Evolutionary conservation across 2,888 invertebrate species (phyloP).

Genomic region (Linyphia triangularis): DNA sequence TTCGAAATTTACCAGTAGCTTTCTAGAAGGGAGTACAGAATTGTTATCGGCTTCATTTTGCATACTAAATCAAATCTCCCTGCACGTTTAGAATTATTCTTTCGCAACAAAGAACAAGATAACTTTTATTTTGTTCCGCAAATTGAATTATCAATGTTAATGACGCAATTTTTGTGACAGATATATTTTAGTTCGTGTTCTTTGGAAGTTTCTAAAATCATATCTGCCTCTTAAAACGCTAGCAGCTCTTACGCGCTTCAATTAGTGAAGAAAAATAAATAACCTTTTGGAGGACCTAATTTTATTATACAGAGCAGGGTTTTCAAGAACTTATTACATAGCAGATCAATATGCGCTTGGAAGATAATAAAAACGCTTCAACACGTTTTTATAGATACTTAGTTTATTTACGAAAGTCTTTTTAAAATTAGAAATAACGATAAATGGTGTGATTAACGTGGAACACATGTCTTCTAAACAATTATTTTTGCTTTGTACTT

Average conservation of each 20-base stretch:
- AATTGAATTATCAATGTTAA: constrained; percentile 66
- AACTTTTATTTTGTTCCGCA: constrained; percentile 43
- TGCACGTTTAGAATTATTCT: constrained; percentile 35
- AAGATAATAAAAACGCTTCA: neutral
- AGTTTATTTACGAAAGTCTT: too few relatives aligned
- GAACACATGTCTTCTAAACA: too few relatives aligned
- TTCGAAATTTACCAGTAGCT: constrained; percentile 16
- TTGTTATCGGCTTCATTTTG: constrained; percentile 55
- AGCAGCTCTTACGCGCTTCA: constrained; percentile 13
- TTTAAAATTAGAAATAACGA: too few relatives aligned
- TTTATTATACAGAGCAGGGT: neutral
- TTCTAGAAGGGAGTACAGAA: too few relatives aligned
- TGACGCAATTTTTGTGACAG: constrained; percentile 58
- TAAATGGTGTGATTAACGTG: too few relatives aligned
- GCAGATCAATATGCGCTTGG: neutral
- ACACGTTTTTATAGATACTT: too few relatives aligned
- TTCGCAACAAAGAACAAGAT: constrained; percentile 2
- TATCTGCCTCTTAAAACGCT: neutral
- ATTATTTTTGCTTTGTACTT: too few relatives aligned
- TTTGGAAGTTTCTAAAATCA: constrained; percentile 23
- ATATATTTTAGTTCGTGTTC: constrained; percentile 25
- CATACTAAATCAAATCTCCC: constrained; percentile 61
- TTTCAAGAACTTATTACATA: neutral
- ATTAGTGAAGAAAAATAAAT: constrained; percentile 30
- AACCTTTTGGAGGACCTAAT: constrained; percentile 48